phyloP scores from a whole-genome alignment of 92 coral and sea anemone genomes.

The Porites lobata region DNA sequence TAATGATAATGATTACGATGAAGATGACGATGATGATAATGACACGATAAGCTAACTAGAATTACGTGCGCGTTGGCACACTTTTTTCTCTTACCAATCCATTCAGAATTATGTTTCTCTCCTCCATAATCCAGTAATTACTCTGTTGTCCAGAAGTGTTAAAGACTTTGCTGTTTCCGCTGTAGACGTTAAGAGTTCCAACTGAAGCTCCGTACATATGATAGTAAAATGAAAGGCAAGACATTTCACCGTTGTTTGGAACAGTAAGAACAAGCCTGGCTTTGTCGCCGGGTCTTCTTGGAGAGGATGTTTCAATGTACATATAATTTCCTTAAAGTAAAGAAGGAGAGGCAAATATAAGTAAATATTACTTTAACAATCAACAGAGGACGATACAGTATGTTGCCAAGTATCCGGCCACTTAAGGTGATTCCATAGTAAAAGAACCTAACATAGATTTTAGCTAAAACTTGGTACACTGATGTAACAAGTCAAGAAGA shows the following conservation, averaged over 20 bases:
- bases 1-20: no score
- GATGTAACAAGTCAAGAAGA: no score
- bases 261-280: conserved; percentile 1
- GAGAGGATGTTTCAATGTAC: conserved; percentile 20
- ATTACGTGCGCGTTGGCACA: no score
- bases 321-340: background rate
- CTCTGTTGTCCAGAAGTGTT: background rate
- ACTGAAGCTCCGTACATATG: conserved; percentile 7
- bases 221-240: conserved; percentile 6
- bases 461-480: no score
- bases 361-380: no score
- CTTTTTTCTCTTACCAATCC: background rate
- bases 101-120: background rate
- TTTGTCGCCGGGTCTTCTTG: conserved; percentile 22
- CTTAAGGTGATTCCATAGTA: no score
- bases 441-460: no score
- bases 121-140: background rate
- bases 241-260: background rate
- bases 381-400: no score
- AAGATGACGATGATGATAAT: no score
- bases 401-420: no score
- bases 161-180: background rate
- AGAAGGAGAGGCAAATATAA: no score
- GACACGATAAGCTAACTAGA: no score
- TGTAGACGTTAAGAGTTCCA: conserved; percentile 22